phyloP scores from a whole-genome alignment of 2,888 invertebrate species.

The Aethes cnicana region DNA sequence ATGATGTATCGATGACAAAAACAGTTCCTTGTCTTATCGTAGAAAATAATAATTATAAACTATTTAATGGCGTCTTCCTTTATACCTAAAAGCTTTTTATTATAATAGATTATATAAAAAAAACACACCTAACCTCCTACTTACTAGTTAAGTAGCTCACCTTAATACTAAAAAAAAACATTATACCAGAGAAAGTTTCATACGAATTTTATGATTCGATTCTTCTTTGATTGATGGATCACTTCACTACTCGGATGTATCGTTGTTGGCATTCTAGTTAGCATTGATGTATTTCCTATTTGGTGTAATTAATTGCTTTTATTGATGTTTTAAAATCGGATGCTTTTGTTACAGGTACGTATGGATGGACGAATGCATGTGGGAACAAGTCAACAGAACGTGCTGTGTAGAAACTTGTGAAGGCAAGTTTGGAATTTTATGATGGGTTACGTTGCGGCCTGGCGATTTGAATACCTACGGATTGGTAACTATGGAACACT shows the following conservation, averaged over 20 bases:
- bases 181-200: constrained; percentile 64
- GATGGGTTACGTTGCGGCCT: too few species aligned
- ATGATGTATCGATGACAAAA: too few species aligned
- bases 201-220: constrained; percentile 49
- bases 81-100: too few species aligned
- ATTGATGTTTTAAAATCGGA: constrained; percentile 9
- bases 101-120: too few species aligned
- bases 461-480: too few species aligned
- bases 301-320: constrained; percentile 23
- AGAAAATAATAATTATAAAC: too few species aligned
- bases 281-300: constrained; percentile 30
- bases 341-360: constrained; percentile 57
- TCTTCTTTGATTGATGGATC: constrained; percentile 60
- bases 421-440: too few species aligned
- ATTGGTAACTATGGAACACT: too few species aligned
- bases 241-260: constrained; percentile 33
- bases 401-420: background rate
- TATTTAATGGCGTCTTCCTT: too few species aligned
- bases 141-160: too few species aligned
- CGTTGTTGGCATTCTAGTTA: constrained; percentile 21
- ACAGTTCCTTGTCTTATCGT: too few species aligned
- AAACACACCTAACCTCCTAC: too few species aligned
- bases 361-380: background rate
- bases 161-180: constrained; percentile 7
- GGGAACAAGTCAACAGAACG: background rate